Conservation (phyloP, 2,888 invertebrate genomes). For the Tanytarsus gracilentus region DNA sequence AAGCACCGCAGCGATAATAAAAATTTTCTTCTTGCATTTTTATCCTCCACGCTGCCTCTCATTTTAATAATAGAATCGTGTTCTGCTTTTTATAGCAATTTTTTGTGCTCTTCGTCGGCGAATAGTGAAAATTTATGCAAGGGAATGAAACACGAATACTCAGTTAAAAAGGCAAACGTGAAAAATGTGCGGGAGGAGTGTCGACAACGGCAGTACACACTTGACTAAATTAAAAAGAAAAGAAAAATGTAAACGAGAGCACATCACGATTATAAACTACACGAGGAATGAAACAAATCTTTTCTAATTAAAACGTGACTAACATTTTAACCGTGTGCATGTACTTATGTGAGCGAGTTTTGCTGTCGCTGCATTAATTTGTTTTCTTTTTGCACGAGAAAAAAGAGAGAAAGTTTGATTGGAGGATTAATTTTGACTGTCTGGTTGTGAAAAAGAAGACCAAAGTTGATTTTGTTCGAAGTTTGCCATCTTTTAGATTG, state of each 20-base stretch:
- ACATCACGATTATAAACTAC: conserved; percentile 23
- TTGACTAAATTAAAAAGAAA: background rate
- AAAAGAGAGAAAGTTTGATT: no score
- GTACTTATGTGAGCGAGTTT: background rate
- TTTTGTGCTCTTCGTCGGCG: background rate
- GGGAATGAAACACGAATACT: background rate
- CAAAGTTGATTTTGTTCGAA: no score
- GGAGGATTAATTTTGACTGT: no score
- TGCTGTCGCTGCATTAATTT: conserved; percentile 22
- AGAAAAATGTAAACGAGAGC: background rate
- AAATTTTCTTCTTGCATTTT: background rate
- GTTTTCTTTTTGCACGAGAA: no score
- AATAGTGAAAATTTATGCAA: conserved; percentile 20
- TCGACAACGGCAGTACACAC: background rate
- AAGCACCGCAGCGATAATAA: background rate
- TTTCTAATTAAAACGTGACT: conserved; percentile 29
- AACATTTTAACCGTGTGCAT: conserved; percentile 11
- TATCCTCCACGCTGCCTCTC: conserved; percentile 7
- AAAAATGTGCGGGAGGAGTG: background rate
- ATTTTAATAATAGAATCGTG: conserved; percentile 27
- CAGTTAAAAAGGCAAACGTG: background rate
- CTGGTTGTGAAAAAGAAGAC: no score
- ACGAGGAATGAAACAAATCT: conserved; percentile 22
- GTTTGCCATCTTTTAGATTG: no score
- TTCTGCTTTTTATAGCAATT: conserved; percentile 23